Conservation (phyloP, 2,113 vertebrate species). For the Atlantisia rogersi region DNA sequence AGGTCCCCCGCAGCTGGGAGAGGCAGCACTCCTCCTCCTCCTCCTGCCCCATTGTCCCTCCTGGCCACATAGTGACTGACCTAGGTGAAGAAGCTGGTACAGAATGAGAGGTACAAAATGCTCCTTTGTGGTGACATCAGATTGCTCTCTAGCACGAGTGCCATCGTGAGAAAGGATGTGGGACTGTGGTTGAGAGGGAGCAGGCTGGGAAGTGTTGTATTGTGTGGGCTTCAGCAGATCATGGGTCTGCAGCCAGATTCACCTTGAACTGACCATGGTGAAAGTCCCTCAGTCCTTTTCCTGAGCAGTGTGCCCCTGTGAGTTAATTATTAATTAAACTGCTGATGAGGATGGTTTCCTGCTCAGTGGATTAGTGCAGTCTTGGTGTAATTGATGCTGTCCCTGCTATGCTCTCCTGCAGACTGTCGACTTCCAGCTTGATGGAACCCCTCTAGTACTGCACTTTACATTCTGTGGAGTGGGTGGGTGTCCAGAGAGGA, state of each 20-base stretch:
- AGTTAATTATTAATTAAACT: neutral
- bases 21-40: neutral
- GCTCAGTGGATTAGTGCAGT: neutral
- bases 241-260: neutral
- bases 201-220: neutral
- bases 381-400: neutral
- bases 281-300: neutral
- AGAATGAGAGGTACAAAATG: neutral
- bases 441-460: neutral
- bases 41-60: neutral
- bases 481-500: neutral
- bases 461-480: neutral
- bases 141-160: neutral
- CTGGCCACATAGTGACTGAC: neutral
- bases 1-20: neutral
- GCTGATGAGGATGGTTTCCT: neutral
- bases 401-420: neutral
- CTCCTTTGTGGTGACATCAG: neutral
- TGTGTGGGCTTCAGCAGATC: fast-evolving
- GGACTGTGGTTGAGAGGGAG: neutral
- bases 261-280: neutral
- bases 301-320: neutral
- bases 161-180: fast-evolving
- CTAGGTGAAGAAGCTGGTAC: neutral
- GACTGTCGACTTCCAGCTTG: neutral